Evolutionary conservation across 2,888 invertebrate species (phyloP).

Genomic region (Trichacis sp.): DNA sequence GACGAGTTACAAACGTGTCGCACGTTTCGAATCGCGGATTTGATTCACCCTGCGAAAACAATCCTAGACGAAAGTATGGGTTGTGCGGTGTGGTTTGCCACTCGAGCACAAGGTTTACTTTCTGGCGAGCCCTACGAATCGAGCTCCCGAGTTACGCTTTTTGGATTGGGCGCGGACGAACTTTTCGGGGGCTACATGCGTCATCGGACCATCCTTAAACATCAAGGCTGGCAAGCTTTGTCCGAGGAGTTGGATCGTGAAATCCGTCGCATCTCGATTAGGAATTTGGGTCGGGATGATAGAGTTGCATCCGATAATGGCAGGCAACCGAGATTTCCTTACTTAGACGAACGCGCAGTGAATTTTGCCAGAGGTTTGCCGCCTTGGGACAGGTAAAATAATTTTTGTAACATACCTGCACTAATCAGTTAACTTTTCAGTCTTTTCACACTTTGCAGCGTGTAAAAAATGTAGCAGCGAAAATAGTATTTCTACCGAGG

Average conservation of each 20-base stretch:
- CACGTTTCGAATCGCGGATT: constrained; percentile 75
- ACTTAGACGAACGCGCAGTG: constrained; percentile 80
- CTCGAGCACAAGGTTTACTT: constrained; percentile 76
- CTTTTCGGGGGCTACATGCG: constrained; percentile 94
- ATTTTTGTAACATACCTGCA: no score
- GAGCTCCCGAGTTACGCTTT: constrained; percentile 79
- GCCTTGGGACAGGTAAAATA: constrained; percentile 84
- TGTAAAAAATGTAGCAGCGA: no score
- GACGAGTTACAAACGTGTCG: constrained; percentile 75
- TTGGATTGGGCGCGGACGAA: constrained; percentile 98
- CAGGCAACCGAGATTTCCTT: constrained; percentile 84
- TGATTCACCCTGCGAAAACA: constrained; percentile 87
- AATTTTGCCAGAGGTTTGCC: constrained; percentile 75
- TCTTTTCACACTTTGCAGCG: no score
- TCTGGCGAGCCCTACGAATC: constrained; percentile 69
- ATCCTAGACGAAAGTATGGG: constrained; percentile 97
- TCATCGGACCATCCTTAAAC: constrained; percentile 81
- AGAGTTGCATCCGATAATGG: constrained; percentile 92
- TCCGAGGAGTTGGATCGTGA: constrained; percentile 76
- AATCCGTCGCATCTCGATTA: constrained; percentile 85
- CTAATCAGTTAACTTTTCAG: no score
- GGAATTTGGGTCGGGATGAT: constrained; percentile 96
- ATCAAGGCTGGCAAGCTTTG: constrained; percentile 72
- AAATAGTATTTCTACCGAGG: constrained; percentile 32
- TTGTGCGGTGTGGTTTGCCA: constrained; percentile 97